Evolutionary conservation across 2,888 invertebrate species (phyloP), one percentile per base, ranked within the genome.

Genomic region (Chironomus riparius): DNA sequence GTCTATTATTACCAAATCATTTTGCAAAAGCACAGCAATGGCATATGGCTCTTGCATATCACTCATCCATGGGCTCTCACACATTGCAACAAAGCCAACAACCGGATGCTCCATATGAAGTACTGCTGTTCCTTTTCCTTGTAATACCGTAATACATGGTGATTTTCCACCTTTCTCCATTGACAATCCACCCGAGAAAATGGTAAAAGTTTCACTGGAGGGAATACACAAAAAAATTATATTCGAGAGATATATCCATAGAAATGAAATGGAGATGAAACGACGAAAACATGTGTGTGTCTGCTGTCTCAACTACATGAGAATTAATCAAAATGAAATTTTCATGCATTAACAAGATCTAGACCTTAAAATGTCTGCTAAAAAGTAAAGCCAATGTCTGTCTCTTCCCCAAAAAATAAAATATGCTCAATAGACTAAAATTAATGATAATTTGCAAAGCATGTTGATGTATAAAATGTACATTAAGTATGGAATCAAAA

Each of bases 41-140:
- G 97, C 98, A 85, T 95, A 97, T 74, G 99, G 98, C 83, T 98
- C 98, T 86, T 97, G 97, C 84, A 94, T 91, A 85, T 97, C 96
- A 83, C 93, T 93, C 78, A 91, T 88, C 89, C 94, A 98, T 22
- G 97, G 97, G 79, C 93, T 95, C 85, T 97, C 95, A 86, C 97
- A 97, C 77, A 98, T 88, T 77, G 95, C 94, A 82, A 97, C 91
- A 86, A 99, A 98, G 88, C 98, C 97, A 78, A 98, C 90, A 78
- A 99, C 97, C 82, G 92, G 93, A 86, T 98, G 96, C 83, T 99
- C 98, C 98, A 99, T 98, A 88, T 99, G 98, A 81, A 99, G 88
- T 78, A 98, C 97, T 47, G 97, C 97, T 79, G 97, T 97, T 80
- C 92, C 93, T 87, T 97, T 97, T 38, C 68, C 79, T 86, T 94